Evolutionary conservation across 2,888 invertebrate species (phyloP), one percentile per base, ranked within the genome.

Genomic region (Brachyptera putata): DNA sequence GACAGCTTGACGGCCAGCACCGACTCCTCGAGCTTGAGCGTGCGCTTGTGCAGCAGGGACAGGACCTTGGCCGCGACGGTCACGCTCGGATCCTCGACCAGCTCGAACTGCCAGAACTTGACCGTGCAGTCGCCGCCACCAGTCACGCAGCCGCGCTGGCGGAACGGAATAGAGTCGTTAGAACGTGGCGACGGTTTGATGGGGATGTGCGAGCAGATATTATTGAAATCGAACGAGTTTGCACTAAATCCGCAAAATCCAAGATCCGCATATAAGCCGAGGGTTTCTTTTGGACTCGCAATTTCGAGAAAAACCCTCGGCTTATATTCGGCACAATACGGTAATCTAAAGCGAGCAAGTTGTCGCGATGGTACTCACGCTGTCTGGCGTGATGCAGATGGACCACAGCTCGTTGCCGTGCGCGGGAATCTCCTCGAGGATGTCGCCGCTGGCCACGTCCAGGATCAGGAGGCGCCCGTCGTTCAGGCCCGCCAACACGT

Each of bases 101-200:
- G 78, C 72, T 95, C 93, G 73, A 95, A 96, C 60, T 87, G 85
- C 97, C 97, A 98, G 68, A 96, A 86, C 74, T 95, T 95, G 0
- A 96, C 89, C 0, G 89, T 89, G 65, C 89, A 85, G 73, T 98
- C 97, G 1, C 87, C 88, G 58, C 95, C 89, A 1, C 94, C 95
- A 1, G 92, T 87, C 7, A 85, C 85, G 69, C 91, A 86, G 1
- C 92, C 91, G 68, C 85, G 78, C 86, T 87, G 71, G 24, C 78
- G 75, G 67, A 68, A 16, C 18, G 50, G 5, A 30, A 7, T 11
- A 30, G n/a, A n/a, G n/a, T n/a, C 11, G 30, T 30, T 11, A n/a
- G n/a, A n/a, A n/a, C n/a, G n/a, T n/a, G n/a, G n/a, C n/a, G n/a
- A n/a, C n/a, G n/a, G n/a, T n/a, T n/a, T n/a, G n/a, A n/a, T n/a